phyloP scores from a whole-genome alignment of 2,113 vertebrate species.

The Thamnaconus septentrionalis region DNA sequence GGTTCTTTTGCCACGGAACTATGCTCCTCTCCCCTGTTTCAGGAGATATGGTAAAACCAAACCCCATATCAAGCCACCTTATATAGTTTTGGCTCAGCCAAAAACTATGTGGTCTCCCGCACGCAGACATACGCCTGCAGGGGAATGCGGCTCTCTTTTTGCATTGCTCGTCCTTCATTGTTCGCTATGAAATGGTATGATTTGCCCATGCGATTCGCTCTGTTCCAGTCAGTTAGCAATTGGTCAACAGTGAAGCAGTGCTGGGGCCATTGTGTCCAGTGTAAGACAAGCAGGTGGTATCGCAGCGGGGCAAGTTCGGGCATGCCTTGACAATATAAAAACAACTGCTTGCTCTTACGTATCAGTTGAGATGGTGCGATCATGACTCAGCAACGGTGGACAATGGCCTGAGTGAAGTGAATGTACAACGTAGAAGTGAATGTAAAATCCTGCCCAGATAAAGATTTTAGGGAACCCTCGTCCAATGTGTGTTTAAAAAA shows the following conservation, averaged over 20 bases:
- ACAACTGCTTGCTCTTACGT: conserved; percentile 10
- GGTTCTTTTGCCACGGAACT: too few species aligned
- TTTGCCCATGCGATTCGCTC: conserved; percentile 9
- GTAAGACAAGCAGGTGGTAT: conserved; percentile 73
- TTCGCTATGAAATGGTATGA: conserved; percentile 24
- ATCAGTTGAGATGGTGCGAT: conserved; percentile 18
- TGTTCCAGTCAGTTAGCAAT: conserved; percentile 35
- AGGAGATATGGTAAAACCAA: too few species aligned
- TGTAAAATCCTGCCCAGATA: too few species aligned
- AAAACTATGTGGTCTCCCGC: not conserved
- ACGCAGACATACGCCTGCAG: not conserved
- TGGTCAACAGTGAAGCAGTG: conserved; percentile 42
- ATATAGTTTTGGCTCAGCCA: too few species aligned
- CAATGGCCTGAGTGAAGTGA: not conserved
- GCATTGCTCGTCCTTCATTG: conserved; percentile 35
- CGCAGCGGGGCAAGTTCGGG: conserved; percentile 66
- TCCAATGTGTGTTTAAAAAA: too few species aligned
- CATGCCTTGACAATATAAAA: conserved; percentile 56
- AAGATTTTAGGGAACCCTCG: too few species aligned
- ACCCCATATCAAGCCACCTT: too few species aligned
- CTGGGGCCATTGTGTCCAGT: conserved; percentile 68
- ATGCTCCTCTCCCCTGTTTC: too few species aligned
- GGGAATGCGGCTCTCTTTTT: conserved; percentile 46
- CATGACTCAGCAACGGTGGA: conserved; percentile 30
- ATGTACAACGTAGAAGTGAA: conserved; percentile 8